Evolutionary conservation across 2,797 vertebrate genomes (phyloP).

Genomic region (Poeciliopsis gracilis): DNA sequence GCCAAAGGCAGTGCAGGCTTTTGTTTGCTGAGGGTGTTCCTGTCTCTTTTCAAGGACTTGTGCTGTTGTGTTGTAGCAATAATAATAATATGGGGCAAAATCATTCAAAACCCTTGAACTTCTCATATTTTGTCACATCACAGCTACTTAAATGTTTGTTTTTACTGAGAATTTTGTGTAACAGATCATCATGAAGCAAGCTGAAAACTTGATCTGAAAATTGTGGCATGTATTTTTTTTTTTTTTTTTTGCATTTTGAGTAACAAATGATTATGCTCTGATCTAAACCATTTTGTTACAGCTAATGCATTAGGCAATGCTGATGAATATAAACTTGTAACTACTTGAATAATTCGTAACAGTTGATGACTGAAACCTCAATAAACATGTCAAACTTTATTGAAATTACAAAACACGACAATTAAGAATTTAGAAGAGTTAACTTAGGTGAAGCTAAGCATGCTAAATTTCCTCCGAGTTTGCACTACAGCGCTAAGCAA

Average conservation of each 20-base stretch:
- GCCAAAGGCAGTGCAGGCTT: constrained; percentile 50
- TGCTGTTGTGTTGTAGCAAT: constrained; percentile 67
- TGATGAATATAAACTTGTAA: too few species aligned
- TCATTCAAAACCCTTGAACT: neutral
- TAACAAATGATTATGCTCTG: neutral
- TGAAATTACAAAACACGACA: too few species aligned
- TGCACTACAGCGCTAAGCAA: too few species aligned
- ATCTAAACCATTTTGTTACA: neutral
- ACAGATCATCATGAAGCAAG: neutral
- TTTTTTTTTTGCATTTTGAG: neutral
- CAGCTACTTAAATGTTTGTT: neutral
- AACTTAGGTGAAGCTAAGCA: too few species aligned
- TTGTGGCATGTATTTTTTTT: neutral
- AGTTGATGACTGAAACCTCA: too few species aligned
- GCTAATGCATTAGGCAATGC: too few species aligned
- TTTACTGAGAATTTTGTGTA: neutral
- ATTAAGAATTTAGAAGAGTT: too few species aligned
- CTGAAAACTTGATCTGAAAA: neutral
- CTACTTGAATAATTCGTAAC: too few species aligned
- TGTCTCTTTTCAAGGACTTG: constrained; percentile 70
- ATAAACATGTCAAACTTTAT: too few species aligned
- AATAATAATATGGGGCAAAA: constrained; percentile 50
- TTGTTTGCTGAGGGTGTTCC: constrained; percentile 64
- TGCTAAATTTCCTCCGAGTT: too few species aligned
- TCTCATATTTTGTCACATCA: neutral